A percentile compares a stretch with the other conserved stretches of the same genome.
phyloP scores from a whole-genome alignment of 2,888 invertebrate species.

The Seladonia tumulorum region DNA sequence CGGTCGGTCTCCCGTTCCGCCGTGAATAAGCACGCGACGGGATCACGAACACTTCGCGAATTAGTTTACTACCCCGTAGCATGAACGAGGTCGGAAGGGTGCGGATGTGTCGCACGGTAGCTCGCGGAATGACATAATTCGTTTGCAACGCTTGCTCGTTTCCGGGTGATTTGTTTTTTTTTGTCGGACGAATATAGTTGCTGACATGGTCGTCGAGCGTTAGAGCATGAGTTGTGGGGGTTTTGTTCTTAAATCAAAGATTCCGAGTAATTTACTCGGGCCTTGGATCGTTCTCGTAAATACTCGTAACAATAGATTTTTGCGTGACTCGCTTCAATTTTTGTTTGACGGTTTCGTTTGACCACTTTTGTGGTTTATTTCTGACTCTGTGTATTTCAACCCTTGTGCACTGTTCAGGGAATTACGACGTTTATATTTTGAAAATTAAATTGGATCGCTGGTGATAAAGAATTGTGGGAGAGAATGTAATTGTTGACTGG shows the following conservation, averaged over 20 bases:
- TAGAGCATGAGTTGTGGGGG: neutral
- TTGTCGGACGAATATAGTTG: neutral
- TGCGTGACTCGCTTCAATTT: neutral
- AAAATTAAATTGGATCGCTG: neutral
- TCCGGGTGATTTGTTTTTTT: neutral
- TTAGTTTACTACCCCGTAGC: neutral
- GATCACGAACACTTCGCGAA: neutral
- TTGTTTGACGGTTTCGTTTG: neutral
- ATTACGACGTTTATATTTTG: constrained; percentile 1
- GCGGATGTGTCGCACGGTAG: neutral
- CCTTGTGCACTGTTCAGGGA: neutral
- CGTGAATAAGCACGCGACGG: constrained; percentile 4
- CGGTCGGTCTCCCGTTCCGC: constrained; percentile 1
- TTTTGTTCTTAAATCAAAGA: neutral
- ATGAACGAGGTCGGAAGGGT: neutral
- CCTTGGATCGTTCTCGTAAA: neutral
- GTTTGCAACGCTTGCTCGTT: neutral
- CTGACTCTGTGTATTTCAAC: neutral
- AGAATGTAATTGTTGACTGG: neutral
- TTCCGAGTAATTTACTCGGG: neutral
- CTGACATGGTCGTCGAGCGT: neutral
- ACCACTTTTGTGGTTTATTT: too few relatives aligned
- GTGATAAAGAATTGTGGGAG: too few relatives aligned
- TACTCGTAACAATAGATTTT: neutral
- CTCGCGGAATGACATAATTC: neutral